phyloP scores from a whole-genome alignment of 2,113 vertebrate species.

The Gymnarchus niloticus region DNA sequence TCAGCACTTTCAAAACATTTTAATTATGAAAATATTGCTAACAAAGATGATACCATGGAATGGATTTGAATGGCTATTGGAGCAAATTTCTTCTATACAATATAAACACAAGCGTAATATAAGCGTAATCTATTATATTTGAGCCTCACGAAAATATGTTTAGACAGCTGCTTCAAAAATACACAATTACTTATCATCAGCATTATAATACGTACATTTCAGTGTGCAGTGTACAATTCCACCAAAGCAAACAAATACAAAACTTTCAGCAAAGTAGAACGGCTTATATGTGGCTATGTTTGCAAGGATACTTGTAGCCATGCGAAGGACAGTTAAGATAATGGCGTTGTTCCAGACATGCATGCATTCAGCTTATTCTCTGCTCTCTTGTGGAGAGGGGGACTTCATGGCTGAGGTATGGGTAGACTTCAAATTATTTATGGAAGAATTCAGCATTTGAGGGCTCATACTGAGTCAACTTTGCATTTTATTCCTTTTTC shows the following conservation, averaged over 20 bases:
- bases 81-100: too few relatives aligned
- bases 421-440: not conserved
- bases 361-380: not conserved
- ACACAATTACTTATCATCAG: not conserved
- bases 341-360: not conserved
- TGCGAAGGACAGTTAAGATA: not conserved
- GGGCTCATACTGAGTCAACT: not conserved
- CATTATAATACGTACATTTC: not conserved
- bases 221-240: not conserved
- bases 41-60: not conserved
- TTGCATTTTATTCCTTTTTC: not conserved
- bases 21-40: not conserved
- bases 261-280: not conserved
- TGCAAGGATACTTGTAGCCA: not conserved
- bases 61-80: not conserved
- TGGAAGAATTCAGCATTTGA: not conserved
- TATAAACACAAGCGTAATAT: not conserved
- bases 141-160: conserved; percentile 29
- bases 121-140: not conserved
- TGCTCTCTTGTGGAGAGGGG: not conserved
- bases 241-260: not conserved
- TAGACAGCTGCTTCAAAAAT: conserved; percentile 25
- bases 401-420: not conserved
- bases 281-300: not conserved
- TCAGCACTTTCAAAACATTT: not conserved